Percentiles rank a stretch among this genome's conserved stretches.
These are phyloP conservation scores for Hirundo rustica DNA, from an alignment of 2,797 vertebrate species.

Conservation along the genomic window DNA sequence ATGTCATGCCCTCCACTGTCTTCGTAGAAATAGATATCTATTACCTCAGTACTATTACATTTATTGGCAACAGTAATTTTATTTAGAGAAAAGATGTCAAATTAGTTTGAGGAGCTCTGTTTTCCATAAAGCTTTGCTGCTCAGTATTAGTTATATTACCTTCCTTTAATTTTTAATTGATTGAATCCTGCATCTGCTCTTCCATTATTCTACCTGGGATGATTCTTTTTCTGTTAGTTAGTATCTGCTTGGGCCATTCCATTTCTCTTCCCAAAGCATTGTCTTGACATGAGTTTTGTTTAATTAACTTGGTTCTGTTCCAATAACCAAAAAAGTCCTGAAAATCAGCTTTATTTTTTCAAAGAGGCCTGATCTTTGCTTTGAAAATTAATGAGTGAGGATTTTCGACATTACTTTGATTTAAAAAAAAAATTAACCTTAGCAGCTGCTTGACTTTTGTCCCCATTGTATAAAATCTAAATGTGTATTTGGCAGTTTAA, in stretches of 20 bases:
- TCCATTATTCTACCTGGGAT: background rate
- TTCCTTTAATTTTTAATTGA: constrained; percentile 58
- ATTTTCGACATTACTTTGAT: background rate
- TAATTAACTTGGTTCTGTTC: background rate
- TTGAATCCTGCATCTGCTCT: background rate
- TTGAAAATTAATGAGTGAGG: background rate
- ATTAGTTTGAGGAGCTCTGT: constrained; percentile 60
- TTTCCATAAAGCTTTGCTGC: constrained; percentile 55
- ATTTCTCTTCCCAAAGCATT: background rate
- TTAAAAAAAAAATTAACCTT: background rate
- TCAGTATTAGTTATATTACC: constrained; percentile 44
- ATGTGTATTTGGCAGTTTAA: background rate
- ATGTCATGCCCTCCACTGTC: background rate
- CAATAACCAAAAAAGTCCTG: background rate
- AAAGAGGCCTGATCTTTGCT: background rate
- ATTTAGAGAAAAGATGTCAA: constrained; percentile 62
- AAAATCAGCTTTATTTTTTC: background rate
- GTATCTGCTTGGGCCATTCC: background rate
- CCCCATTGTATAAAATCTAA: background rate
- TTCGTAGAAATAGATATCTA: background rate
- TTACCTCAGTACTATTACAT: constrained; percentile 50
- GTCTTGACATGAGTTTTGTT: background rate
- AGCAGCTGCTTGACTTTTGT: background rate
- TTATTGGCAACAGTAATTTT: constrained; percentile 55
- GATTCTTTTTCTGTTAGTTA: background rate